These are phyloP conservation scores for Melanophora roralis DNA, from an alignment of 2,888 invertebrate species.

Conservation along the genomic window DNA sequence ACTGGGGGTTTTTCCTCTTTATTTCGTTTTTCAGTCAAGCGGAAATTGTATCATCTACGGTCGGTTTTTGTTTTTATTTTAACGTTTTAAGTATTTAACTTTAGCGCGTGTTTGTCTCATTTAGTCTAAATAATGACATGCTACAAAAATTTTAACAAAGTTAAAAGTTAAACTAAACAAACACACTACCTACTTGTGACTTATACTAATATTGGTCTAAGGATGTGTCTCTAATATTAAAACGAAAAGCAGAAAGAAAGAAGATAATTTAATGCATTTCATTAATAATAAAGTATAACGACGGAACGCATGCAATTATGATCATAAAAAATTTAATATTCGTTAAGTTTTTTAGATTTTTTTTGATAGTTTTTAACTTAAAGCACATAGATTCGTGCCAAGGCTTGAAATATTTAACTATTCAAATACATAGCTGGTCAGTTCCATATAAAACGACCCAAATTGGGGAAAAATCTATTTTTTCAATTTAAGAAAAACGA, in stretches of 20 bases:
- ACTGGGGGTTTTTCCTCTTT: constrained; percentile 18
- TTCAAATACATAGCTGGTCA: too few relatives aligned
- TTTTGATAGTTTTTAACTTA: too few relatives aligned
- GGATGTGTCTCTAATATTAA: constrained; percentile 38
- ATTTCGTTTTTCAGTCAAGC: constrained; percentile 17
- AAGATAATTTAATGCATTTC: constrained; percentile 46
- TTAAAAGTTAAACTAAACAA: constrained; percentile 15
- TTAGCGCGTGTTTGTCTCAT: constrained; percentile 56
- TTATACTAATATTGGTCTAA: constrained; percentile 41
- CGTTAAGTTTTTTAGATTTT: too few relatives aligned
- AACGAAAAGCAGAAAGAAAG: neutral
- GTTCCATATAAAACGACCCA: too few relatives aligned
- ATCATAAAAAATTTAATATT: neutral
- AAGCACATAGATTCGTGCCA: too few relatives aligned
- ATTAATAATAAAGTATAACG: constrained; percentile 33
- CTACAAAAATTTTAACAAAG: constrained; percentile 7
- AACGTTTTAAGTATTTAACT: constrained; percentile 31
- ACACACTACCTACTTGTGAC: neutral
- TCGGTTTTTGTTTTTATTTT: neutral
- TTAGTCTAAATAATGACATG: constrained; percentile 48
- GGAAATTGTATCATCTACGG: constrained; percentile 43
- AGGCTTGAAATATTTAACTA: too few relatives aligned
- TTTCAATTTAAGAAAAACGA: too few relatives aligned
- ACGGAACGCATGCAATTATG: constrained; percentile 40
- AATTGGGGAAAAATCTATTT: too few relatives aligned